A percentile compares a stretch with the other conserved stretches of the same genome.
These are phyloP conservation scores for Subanguina moxae DNA, from an alignment of 1,140 invertebrate species.

Conservation along the genomic window DNA sequence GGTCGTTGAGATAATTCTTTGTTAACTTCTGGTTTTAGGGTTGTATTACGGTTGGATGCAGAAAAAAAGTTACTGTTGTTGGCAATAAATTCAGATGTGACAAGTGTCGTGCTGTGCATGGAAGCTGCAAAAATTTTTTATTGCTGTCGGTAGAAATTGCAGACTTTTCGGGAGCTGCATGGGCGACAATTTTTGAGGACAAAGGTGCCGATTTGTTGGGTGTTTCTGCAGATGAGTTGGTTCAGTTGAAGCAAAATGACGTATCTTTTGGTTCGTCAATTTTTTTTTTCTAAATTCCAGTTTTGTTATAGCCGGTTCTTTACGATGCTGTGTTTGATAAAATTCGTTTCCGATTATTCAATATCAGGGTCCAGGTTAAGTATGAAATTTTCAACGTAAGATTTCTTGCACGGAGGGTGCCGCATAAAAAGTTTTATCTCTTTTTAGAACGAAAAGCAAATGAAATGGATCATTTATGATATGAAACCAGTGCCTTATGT, in stretches of 20 bases:
- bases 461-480: slow-evolving; percentile 26
- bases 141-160: slow-evolving; percentile 72
- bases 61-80: slow-evolving; percentile 62
- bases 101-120: slow-evolving; percentile 79
- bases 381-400: slow-evolving; percentile 40
- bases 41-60: slow-evolving; percentile 39
- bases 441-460: slow-evolving; percentile 23
- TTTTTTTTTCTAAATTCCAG: too few relatives aligned
- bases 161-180: slow-evolving; percentile 75
- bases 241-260: slow-evolving; percentile 59
- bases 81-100: slow-evolving; percentile 87
- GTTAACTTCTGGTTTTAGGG: slow-evolving; percentile 32
- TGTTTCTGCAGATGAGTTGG: slow-evolving; percentile 72
- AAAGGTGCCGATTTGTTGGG: slow-evolving; percentile 76
- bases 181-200: slow-evolving; percentile 84
- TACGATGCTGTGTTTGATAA: slow-evolving; percentile 28
- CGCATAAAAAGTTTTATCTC: not conserved
- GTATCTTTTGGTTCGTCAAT: too few relatives aligned
- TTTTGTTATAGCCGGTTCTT: slow-evolving; percentile 23
- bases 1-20: too few relatives aligned
- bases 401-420: not conserved
- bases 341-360: slow-evolving; percentile 20
- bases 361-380: slow-evolving; percentile 25
- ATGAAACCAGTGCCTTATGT: slow-evolving; percentile 32
- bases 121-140: slow-evolving; percentile 79